These are phyloP conservation scores for Mythimna ferrago DNA, from an alignment of 2,888 invertebrate genomes.

Conservation along the genomic window DNA sequence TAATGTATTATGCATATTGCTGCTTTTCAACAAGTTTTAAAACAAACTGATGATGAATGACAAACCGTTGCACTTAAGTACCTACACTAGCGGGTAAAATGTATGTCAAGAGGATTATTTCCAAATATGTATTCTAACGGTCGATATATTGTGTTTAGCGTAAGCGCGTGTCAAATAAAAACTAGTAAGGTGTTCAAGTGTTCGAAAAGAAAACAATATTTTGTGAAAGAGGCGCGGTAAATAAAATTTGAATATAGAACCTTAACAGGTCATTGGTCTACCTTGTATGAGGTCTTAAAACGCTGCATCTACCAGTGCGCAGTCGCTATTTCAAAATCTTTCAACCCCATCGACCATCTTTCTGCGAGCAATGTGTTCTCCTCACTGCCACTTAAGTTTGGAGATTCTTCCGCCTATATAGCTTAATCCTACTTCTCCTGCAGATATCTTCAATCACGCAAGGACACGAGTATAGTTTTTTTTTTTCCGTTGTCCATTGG, in stretches of 20 bases:
- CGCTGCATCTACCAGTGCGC: too few relatives aligned
- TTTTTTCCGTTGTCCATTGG: too few relatives aligned
- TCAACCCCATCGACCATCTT: too few relatives aligned
- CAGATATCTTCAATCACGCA: too few relatives aligned
- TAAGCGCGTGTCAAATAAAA: slow-evolving; percentile 7
- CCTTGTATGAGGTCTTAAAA: too few relatives aligned
- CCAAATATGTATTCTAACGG: slow-evolving; percentile 53
- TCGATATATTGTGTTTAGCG: slow-evolving; percentile 7
- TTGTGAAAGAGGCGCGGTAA: neutral
- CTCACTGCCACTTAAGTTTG: too few relatives aligned
- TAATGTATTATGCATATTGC: neutral
- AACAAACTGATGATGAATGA: slow-evolving; percentile 16
- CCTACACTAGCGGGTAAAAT: slow-evolving; percentile 29
- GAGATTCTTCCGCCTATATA: too few relatives aligned
- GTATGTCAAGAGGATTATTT: slow-evolving; percentile 53
- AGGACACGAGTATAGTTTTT: too few relatives aligned
- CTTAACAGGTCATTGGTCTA: too few relatives aligned
- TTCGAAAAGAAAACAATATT: neutral
- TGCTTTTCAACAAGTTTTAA: slow-evolving; percentile 15
- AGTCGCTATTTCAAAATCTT: too few relatives aligned
- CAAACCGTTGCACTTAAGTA: slow-evolving; percentile 50
- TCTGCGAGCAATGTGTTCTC: too few relatives aligned
- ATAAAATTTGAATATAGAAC: neutral
- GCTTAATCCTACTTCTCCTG: too few relatives aligned
- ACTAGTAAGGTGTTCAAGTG: slow-evolving; percentile 34